Base-by-base conservation (phyloP, 2,888 invertebrate species). In the Mactromeris polynyma region DNA sequence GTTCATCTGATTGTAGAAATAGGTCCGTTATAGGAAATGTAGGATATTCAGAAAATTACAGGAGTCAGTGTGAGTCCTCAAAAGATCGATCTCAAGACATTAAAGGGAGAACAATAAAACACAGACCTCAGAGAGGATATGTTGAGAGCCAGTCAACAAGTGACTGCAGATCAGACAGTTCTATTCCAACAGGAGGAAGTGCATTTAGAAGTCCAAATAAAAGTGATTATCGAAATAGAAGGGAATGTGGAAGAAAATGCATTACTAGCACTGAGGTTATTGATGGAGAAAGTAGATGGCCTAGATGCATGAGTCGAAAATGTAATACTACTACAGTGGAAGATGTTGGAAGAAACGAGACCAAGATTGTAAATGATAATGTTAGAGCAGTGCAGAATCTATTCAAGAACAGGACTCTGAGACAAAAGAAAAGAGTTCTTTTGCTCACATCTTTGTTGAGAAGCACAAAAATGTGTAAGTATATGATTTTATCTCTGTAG, bases 401-500 rank as follows among this genome's bases (percentile, higher is more conserved):
- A 26, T 64, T 64, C 7, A 26, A n/a, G 26, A 73, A 33, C 14
- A 73, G 19, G 33, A 33, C 73, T 2, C 2, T 14, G 19, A 73
- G 73, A 33, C 73, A 36, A 17, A 73, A 73, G 36, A 33, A 73
- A 36, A 31, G 73, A 36, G 73, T 73, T 17, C 36, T 73, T 19
- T 14, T 73, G n/a, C 73, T 73, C 9, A 33, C 73, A 73, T 33
- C 73, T 17, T 1, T 73, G 73, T 73, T 73, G 17, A 73, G 14
- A 73, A 73, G 19, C 31, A 73, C 14, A 2, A 73, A 33, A 73
- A 73, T 73, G 73, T 73, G 73, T 73, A 73, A 36, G 73, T 73
- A 73, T 36, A 17, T 26, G 11, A 64, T 11, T 7, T 64, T 64
- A 26, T 64, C 58, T 26, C 11, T 26, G 11, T 51, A 11, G 21